Evolutionary conservation across 2,113 vertebrate genomes (phyloP).

Genomic region (Malurus melanocephalus): DNA sequence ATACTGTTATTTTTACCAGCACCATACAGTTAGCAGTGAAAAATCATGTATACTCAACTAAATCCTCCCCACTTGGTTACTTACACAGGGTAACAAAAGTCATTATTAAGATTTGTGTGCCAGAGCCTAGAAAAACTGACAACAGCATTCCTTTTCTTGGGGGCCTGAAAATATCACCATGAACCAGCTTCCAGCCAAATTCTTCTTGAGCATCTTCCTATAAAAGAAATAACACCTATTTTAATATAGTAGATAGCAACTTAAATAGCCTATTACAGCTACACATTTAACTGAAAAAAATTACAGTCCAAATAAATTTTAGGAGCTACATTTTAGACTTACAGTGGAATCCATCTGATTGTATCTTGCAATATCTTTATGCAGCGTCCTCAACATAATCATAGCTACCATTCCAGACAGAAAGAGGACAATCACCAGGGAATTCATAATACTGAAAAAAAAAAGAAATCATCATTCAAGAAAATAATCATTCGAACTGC

Average conservation of each 20-base stretch:
- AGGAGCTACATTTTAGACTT: conserved; percentile 51
- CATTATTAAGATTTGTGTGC: conserved; percentile 98
- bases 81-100: conserved; percentile 98
- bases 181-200: conserved; percentile 87
- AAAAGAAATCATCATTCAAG: neutral
- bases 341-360: conserved; percentile 94
- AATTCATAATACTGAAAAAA: conserved; percentile 93
- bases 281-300: neutral
- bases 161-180: conserved; percentile 83
- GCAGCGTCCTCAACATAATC: conserved; percentile 96
- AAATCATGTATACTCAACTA: neutral
- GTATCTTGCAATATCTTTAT: conserved; percentile 98
- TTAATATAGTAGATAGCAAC: neutral
- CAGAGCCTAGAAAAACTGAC: conserved; percentile 94
- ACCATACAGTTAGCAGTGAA: neutral
- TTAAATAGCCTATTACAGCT: neutral
- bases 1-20: neutral
- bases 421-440: conserved; percentile 97
- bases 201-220: conserved; percentile 92
- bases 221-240: conserved; percentile 62
- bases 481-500: neutral
- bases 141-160: conserved; percentile 94
- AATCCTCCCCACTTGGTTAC: conserved; percentile 36
- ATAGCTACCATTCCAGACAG: conserved; percentile 98
- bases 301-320: neutral